Percentiles rank a stretch among this genome's conserved stretches.
Evolutionary conservation across 2,113 vertebrate genomes (phyloP).

Genomic region (Cynocephalus volans): DNA sequence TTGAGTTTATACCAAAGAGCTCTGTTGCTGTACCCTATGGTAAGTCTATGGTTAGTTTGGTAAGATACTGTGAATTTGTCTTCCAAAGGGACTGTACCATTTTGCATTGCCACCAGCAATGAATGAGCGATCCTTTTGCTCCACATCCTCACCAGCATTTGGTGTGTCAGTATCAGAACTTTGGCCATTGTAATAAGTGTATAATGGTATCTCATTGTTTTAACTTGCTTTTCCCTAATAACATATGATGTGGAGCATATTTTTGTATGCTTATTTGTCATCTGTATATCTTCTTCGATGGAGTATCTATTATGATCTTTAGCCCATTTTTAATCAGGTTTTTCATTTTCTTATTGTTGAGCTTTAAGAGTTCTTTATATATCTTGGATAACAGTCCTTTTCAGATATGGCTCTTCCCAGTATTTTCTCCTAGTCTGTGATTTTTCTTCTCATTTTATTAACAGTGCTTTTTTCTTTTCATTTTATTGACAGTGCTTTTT

Average conservation of each 20-base stretch:
- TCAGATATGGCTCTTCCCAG: conserved; percentile 26
- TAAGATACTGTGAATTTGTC: not conserved
- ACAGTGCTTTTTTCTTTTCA: not conserved
- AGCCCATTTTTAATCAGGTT: not conserved
- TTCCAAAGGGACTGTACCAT: not conserved
- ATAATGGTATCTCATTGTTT: not conserved
- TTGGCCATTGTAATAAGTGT: not conserved
- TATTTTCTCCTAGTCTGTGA: conserved; percentile 22
- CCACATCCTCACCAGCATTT: not conserved
- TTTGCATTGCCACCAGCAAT: not conserved
- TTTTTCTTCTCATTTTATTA: not conserved
- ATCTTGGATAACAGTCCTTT: conserved; percentile 30
- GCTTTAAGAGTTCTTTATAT: not conserved
- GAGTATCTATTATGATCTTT: not conserved
- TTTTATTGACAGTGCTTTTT: not conserved
- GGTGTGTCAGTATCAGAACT: not conserved
- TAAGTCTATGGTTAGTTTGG: not conserved
- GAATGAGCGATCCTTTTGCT: not conserved
- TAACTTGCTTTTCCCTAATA: not conserved
- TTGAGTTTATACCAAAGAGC: not conserved
- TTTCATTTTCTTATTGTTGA: not conserved
- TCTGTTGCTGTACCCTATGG: not conserved
- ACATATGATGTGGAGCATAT: not conserved
- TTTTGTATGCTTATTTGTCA: not conserved
- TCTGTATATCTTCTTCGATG: not conserved